A percentile compares a stretch with the other conserved stretches of the same genome.
Evolutionary conservation across 2,113 vertebrate species (phyloP).

Genomic region (Nothoprocta pentlandii): DNA sequence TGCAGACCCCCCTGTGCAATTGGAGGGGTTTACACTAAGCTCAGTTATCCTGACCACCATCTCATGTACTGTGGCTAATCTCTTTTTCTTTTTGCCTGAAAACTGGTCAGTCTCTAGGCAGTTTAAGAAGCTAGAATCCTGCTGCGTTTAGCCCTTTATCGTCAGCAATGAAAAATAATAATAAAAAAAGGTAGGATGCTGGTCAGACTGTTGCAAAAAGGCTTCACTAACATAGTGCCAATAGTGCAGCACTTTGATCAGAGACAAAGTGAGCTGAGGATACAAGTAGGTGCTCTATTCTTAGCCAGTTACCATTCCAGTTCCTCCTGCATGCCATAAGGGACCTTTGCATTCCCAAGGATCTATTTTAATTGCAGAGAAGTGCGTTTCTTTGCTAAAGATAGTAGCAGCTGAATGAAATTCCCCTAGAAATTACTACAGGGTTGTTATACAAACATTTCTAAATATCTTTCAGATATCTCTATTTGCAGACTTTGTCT

Average conservation of each 20-base stretch:
- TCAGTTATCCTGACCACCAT: not conserved
- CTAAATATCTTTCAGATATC: not conserved
- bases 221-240: not conserved
- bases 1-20: too few relatives aligned
- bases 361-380: not conserved
- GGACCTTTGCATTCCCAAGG: not conserved
- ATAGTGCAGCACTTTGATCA: not conserved
- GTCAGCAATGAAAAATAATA: not conserved
- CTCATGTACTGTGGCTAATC: not conserved
- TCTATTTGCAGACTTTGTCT: not conserved
- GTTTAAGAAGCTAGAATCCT: not conserved
- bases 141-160: not conserved
- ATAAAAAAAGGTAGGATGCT: not conserved
- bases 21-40: not conserved
- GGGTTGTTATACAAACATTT: not conserved
- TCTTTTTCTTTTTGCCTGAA: not conserved
- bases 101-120: not conserved
- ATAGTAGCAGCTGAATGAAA: not conserved
- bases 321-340: not conserved
- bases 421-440: not conserved
- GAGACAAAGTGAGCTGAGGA: not conserved
- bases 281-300: not conserved
- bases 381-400: not conserved
- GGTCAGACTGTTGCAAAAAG: not conserved
- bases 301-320: not conserved